A percentile compares a stretch with the other conserved stretches of the same genome.
Conservation (phyloP, 2,888 invertebrate species). For the Diarsia dahlii region DNA sequence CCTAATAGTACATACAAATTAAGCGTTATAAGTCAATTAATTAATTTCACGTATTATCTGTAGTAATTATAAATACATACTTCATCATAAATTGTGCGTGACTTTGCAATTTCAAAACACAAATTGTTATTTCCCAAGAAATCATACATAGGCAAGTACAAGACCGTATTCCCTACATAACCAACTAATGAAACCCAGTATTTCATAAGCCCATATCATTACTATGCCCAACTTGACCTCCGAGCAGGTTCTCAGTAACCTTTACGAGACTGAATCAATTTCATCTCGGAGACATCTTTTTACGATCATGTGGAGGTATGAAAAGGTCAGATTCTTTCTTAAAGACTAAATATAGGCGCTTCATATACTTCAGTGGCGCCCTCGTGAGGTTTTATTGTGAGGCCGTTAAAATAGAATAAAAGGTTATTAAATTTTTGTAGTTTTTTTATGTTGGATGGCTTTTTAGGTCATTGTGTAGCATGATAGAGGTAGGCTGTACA, state of each 20-base stretch:
- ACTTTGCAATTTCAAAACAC: neutral
- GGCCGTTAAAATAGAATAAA: conserved; percentile 42
- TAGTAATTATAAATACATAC: too few relatives aligned
- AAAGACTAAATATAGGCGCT: conserved; percentile 59
- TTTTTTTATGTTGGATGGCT: neutral
- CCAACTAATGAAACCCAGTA: conserved; percentile 8
- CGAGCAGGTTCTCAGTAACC: conserved; percentile 21
- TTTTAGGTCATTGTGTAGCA: neutral
- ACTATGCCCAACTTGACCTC: conserved; percentile 40
- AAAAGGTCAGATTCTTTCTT: conserved; percentile 62
- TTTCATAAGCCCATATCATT: conserved; percentile 36
- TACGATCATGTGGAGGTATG: conserved; percentile 50
- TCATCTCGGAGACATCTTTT: conserved; percentile 54
- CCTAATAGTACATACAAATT: too few relatives aligned
- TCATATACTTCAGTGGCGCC: conserved; percentile 24
- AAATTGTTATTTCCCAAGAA: neutral
- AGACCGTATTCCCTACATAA: conserved; percentile 15
- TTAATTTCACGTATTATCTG: neutral
- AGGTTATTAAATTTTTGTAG: conserved; percentile 17
- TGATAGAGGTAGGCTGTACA: too few relatives aligned
- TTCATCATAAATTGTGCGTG: too few relatives aligned
- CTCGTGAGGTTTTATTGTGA: conserved; percentile 46
- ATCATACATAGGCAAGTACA: neutral
- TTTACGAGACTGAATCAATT: conserved; percentile 57
- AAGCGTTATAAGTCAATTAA: too few relatives aligned